Percentiles rank a stretch among this genome's conserved stretches.
Conservation (phyloP, 2,797 vertebrate species). For the Alauda arvensis region DNA sequence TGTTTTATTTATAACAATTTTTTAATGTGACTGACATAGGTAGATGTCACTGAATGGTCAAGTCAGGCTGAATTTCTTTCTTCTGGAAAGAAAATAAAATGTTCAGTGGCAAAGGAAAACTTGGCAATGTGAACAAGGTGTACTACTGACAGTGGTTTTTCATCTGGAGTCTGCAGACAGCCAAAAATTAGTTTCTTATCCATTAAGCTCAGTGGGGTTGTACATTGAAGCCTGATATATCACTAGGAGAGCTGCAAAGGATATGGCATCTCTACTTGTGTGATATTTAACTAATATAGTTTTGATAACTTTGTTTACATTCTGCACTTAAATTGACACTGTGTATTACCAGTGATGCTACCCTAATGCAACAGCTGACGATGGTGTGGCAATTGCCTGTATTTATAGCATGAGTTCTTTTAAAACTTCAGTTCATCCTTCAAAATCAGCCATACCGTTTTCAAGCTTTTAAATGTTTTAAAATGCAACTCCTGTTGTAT, state of each 20-base stretch:
- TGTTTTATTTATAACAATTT: background rate
- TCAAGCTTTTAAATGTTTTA: background rate
- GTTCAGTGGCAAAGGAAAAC: background rate
- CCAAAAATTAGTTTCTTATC: slow-evolving; percentile 45
- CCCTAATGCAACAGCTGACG: background rate
- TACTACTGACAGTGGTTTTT: slow-evolving; percentile 35
- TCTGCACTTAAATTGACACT: background rate
- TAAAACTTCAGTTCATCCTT: background rate
- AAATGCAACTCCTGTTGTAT: background rate
- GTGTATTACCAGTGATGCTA: background rate
- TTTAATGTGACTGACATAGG: background rate
- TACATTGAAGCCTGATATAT: background rate
- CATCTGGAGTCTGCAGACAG: slow-evolving; percentile 31
- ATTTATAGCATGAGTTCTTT: background rate
- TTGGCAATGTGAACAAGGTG: background rate
- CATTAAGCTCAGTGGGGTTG: slow-evolving; percentile 22
- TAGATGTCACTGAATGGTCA: background rate
- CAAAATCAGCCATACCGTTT: background rate
- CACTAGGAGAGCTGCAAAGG: background rate
- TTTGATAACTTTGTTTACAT: slow-evolving; percentile 5
- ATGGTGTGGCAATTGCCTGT: background rate
- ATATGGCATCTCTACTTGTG: fast-evolving
- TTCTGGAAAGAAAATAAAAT: background rate
- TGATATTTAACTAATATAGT: background rate
- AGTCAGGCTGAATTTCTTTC: background rate